Percentiles rank a stretch among this genome's conserved stretches.
Conservation (phyloP, 2,797 vertebrate genomes). For the Eospalax fontanierii region DNA sequence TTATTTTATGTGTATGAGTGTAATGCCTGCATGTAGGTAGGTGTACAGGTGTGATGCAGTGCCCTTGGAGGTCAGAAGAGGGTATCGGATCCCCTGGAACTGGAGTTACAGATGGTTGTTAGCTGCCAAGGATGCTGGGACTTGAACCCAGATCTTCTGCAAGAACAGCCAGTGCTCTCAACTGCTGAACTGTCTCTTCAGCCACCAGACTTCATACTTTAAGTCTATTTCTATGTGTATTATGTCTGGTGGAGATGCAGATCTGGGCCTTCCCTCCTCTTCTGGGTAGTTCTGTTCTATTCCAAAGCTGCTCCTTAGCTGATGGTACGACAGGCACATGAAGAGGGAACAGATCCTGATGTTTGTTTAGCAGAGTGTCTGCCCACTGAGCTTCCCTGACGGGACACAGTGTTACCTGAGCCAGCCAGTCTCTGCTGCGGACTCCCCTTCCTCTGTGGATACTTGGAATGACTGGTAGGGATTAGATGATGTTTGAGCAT, state of each 20-base stretch:
- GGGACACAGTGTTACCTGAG: not conserved
- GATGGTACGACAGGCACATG: not conserved
- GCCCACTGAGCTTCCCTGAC: constrained; percentile 30
- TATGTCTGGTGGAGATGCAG: not conserved
- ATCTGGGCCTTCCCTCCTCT: not conserved
- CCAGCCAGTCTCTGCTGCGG: not conserved
- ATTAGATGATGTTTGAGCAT: constrained; percentile 49
- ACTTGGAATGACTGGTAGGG: constrained; percentile 15
- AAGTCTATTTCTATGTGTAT: too few species aligned
- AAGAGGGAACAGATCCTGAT: not conserved
- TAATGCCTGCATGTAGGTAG: too few species aligned
- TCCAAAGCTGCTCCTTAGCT: constrained; percentile 28
- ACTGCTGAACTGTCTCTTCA: too few species aligned
- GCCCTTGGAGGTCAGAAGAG: too few species aligned
- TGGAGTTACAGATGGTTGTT: too few species aligned
- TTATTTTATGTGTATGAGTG: too few species aligned
- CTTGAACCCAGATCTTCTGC: too few species aligned
- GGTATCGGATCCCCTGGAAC: too few species aligned
- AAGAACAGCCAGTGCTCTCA: too few species aligned
- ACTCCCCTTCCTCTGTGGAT: not conserved
- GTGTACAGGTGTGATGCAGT: too few species aligned
- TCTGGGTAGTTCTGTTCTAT: not conserved
- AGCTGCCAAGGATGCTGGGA: too few species aligned
- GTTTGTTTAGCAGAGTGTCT: constrained; percentile 17
- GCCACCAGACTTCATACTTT: too few species aligned